These are phyloP conservation scores for Thereuonema tuberculata DNA, from an alignment of 1,140 invertebrate genomes.

Conservation along the genomic window DNA sequence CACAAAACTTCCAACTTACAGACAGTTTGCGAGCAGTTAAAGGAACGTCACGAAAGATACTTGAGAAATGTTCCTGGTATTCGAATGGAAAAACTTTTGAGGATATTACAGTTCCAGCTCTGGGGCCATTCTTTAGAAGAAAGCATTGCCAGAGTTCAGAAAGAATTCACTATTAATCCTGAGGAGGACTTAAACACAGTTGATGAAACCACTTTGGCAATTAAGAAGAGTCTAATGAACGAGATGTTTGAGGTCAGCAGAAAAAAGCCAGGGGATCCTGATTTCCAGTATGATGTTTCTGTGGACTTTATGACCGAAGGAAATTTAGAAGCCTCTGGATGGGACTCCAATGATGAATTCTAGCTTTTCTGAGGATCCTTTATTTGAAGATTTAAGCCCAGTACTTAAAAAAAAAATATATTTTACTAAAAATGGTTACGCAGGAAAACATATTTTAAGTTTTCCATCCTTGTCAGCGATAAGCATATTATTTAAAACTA, in stretches of 20 bases:
- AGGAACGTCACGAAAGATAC: slow-evolving; percentile 23
- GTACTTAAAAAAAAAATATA: no score
- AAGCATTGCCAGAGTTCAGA: slow-evolving; percentile 16
- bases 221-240: slow-evolving; percentile 37
- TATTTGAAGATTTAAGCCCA: no score
- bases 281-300: slow-evolving; percentile 33
- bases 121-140: slow-evolving; percentile 24
- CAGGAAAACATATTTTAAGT: no score
- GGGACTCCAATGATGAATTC: slow-evolving; percentile 8
- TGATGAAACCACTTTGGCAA: slow-evolving; percentile 28
- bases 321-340: slow-evolving; percentile 1
- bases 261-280: slow-evolving; percentile 33
- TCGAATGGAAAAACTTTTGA: slow-evolving; percentile 22
- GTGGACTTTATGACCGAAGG: not conserved
- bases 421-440: no score
- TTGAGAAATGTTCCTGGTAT: slow-evolving; percentile 22
- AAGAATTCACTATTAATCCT: slow-evolving; percentile 29
- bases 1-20: slow-evolving; percentile 24
- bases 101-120: slow-evolving; percentile 29
- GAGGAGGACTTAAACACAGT: slow-evolving; percentile 38
- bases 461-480: no score
- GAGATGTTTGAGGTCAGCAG: slow-evolving; percentile 32
- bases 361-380: no score
- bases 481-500: no score
- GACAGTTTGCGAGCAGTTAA: slow-evolving; percentile 23